Evolutionary conservation across 2,113 vertebrate genomes (phyloP), one percentile per base, ranked within the genome.

Genomic region (Rallus limicola): DNA sequence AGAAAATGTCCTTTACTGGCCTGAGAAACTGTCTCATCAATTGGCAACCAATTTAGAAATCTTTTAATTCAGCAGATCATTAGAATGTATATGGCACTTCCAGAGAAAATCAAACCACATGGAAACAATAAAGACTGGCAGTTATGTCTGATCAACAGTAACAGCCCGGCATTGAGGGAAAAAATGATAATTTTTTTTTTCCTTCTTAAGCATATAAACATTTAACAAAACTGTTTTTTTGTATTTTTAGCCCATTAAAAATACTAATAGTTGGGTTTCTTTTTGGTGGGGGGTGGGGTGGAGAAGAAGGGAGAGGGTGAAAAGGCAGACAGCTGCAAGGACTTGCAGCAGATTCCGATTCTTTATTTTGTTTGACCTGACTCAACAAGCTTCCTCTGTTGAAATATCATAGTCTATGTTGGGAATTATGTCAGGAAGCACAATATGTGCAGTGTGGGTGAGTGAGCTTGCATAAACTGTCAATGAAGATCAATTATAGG

Each of bases 381-480:
- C 89, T 95, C 92, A 93, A 83, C 89, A 68, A 96, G 90, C 90
- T 97, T 97, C 94, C 93, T 96, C 82, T 95, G 94, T 91, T 95
- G 93, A 96, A 97, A 97, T 96, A 96, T 78, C 95, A 96, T 52
- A n/a, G 34, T 78, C 96, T 95, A 88, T 93, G 93, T 90, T 63
- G 85, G 87, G 93, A 96, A 92, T 97, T 94, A 91, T 97, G 95
- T 97, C 97, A 96, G 96, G 94, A 97, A 95, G 97, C 89, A 95
- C 90, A 96, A 70, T 94, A 95, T 96, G 96, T 88, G 93, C 85
- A 91, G 95, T 95, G 96, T 97, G 96, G 95, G 95, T 96, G 96
- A 96, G 67, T 71, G 87, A 94, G 94, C 94, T 90, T 95, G 93
- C 91, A 91, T 90, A 94, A 97, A 96, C 95, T 97, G 94, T 97